A percentile compares a stretch with the other conserved stretches of the same genome.
phyloP scores from a whole-genome alignment of 37 sponge, comb jelly and placozoan genomes.

The Diacarnus erythraeanus region DNA sequence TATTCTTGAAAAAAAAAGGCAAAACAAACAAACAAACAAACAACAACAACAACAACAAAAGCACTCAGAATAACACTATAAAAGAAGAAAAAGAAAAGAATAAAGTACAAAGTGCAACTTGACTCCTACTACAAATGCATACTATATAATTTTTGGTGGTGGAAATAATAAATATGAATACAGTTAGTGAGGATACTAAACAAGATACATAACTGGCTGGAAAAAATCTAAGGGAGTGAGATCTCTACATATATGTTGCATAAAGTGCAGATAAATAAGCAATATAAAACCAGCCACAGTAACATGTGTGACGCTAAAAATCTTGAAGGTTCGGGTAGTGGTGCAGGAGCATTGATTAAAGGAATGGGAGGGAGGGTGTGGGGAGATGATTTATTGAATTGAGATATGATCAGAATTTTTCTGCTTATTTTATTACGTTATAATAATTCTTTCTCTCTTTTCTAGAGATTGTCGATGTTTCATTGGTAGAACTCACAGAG shows the following conservation, averaged over 20 bases:
- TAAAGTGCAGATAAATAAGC: background rate
- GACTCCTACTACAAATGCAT: background rate
- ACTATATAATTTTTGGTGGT: background rate
- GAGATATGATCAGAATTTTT: background rate
- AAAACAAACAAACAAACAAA: too few species aligned
- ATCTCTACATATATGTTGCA: too few species aligned
- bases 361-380: background rate
- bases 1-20: too few species aligned
- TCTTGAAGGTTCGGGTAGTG: background rate
- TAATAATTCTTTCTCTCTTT: constrained; percentile 5
- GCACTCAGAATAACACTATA: too few species aligned
- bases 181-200: background rate
- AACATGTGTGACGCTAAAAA: background rate
- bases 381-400: too few species aligned
- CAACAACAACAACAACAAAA: too few species aligned
- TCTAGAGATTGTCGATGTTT: background rate
- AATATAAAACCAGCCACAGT: background rate
- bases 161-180: background rate
- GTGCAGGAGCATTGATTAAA: background rate
- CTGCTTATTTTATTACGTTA: too few species aligned
- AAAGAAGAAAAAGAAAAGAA: background rate
- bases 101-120: background rate
- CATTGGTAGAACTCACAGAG: constrained; percentile 33
- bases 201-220: background rate
- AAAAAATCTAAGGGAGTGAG: background rate